phyloP scores from a whole-genome alignment of 64 coral and sea anemone genomes.

The Stichodactyla helianthus region DNA sequence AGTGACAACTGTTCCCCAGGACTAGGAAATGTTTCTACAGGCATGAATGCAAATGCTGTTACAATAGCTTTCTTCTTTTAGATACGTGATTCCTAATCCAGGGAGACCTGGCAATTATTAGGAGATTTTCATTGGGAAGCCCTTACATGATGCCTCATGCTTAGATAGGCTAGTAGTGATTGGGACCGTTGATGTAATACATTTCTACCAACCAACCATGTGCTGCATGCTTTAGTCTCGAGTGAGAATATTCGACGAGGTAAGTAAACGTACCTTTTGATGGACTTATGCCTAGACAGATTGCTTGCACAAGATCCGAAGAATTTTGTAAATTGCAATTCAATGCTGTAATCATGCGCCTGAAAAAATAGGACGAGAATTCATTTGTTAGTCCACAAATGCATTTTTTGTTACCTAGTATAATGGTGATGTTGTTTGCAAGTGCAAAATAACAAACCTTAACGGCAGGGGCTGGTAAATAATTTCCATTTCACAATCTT shows the following conservation, averaged over 20 bases:
- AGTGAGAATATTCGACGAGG: not conserved
- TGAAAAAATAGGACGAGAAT: not conserved
- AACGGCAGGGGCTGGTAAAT: not conserved
- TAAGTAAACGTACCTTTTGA: not conserved
- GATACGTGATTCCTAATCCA: no score
- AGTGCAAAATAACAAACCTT: not conserved
- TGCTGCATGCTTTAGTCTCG: no score
- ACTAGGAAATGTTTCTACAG: not conserved
- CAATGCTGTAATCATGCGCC: slow-evolving; percentile 48
- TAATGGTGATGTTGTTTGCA: not conserved
- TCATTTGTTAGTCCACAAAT: no score
- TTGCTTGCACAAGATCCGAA: slow-evolving; percentile 38
- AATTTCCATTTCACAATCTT: not conserved
- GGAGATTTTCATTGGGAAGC: no score
- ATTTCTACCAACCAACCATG: no score
- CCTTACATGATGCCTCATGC: no score
- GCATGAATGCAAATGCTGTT: not conserved
- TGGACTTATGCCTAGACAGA: slow-evolving; percentile 35
- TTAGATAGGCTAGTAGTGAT: no score
- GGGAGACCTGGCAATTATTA: no score
- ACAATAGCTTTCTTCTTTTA: not conserved
- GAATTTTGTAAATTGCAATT: slow-evolving; percentile 6
- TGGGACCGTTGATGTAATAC: no score
- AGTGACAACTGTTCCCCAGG: not conserved
- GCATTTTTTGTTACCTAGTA: no score